Percentiles rank a stretch among this genome's conserved stretches.
These are phyloP conservation scores for Pharmacophagus antenor DNA, from an alignment of 2,888 invertebrate species.

Conservation along the genomic window DNA sequence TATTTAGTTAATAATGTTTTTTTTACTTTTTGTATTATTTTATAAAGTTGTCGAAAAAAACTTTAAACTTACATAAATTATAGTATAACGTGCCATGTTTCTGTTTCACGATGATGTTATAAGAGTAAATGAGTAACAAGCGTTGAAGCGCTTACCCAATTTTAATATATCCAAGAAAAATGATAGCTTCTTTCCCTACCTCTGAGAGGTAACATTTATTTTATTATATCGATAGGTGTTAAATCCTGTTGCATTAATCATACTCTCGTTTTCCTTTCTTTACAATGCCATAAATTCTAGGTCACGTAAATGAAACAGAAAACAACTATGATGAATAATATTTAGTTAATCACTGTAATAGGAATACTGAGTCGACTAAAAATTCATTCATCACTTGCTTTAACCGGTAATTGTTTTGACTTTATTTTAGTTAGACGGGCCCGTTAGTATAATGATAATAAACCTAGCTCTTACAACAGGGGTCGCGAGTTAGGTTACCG, in stretches of 20 bases:
- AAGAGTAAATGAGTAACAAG: not conserved
- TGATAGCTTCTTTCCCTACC: constrained; percentile 5
- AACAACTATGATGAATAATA: too few relatives aligned
- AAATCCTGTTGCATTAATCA: not conserved
- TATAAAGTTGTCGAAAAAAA: not conserved
- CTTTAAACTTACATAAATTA: not conserved
- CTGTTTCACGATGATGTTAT: not conserved
- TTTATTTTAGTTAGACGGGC: too few relatives aligned
- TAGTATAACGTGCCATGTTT: not conserved
- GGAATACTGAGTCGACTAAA: too few relatives aligned
- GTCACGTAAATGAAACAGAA: too few relatives aligned
- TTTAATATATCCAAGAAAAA: constrained; percentile 17
- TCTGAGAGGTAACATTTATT: constrained; percentile 14
- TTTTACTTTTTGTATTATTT: not conserved
- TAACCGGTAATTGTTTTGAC: too few relatives aligned
- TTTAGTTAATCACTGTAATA: too few relatives aligned
- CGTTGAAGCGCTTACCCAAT: not conserved
- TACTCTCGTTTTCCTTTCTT: not conserved
- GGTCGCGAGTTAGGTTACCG: too few relatives aligned
- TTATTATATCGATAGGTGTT: constrained; percentile 6
- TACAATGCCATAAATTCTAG: not conserved
- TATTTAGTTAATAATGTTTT: too few relatives aligned
- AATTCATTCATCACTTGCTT: too few relatives aligned
- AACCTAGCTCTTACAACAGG: too few relatives aligned
- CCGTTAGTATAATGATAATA: too few relatives aligned